These are phyloP conservation scores for Magallana angulata DNA, from an alignment of 1,140 invertebrate genomes.

Conservation along the genomic window DNA sequence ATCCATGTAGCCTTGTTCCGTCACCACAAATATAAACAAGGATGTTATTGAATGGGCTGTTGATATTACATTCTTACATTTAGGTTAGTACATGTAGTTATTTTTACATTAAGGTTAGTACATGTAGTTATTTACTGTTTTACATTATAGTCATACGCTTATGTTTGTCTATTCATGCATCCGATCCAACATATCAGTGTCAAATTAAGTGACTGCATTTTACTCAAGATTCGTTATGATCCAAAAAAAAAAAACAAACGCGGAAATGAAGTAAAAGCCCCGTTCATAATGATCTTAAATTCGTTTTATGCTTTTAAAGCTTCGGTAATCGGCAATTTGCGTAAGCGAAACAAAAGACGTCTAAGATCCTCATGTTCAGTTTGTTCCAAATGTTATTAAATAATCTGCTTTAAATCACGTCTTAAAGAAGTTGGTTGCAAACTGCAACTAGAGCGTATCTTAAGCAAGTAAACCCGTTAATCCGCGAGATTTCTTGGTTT, in stretches of 20 bases:
- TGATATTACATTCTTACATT: too few relatives aligned
- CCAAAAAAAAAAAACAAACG: neutral
- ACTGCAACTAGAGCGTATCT: slow-evolving; percentile 4
- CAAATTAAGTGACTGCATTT: too few relatives aligned
- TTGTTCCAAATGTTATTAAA: neutral
- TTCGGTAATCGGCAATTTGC: neutral
- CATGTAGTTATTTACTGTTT: too few relatives aligned
- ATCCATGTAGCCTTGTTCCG: too few relatives aligned
- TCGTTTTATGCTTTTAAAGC: neutral
- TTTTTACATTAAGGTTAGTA: too few relatives aligned
- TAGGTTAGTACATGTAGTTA: too few relatives aligned
- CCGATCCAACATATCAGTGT: too few relatives aligned
- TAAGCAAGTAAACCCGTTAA: neutral
- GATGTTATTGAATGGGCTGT: too few relatives aligned
- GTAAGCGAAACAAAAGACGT: neutral
- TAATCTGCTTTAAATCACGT: neutral
- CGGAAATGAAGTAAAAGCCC: neutral
- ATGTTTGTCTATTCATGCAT: too few relatives aligned
- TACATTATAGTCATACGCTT: too few relatives aligned
- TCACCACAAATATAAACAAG: too few relatives aligned
- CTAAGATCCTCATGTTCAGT: neutral
- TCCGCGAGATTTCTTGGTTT: neutral
- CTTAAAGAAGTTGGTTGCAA: neutral
- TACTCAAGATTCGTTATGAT: too few relatives aligned
- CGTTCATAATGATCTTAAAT: neutral